These are phyloP conservation scores for Baccha elongata DNA, from an alignment of 2,888 invertebrate species.

Conservation along the genomic window DNA sequence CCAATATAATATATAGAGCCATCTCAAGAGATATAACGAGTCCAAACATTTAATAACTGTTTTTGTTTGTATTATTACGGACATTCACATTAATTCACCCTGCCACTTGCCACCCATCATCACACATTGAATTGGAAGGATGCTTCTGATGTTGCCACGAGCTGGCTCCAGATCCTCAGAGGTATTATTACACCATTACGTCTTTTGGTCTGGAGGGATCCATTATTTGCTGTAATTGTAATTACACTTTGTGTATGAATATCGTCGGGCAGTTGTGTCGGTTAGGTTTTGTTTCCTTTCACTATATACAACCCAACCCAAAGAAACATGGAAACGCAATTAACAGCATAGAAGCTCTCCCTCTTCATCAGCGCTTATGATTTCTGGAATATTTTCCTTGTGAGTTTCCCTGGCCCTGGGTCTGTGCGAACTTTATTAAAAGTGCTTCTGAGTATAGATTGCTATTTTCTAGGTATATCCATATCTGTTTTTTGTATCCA, in stretches of 20 bases:
- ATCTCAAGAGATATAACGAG: background rate
- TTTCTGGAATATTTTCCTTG: constrained; percentile 31
- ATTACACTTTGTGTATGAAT: constrained; percentile 62
- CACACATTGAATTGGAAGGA: constrained; percentile 10
- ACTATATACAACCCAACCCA: constrained; percentile 7
- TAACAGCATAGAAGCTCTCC: constrained; percentile 44
- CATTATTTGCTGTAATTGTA: constrained; percentile 66
- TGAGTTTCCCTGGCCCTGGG: background rate
- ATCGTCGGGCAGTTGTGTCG: constrained; percentile 41
- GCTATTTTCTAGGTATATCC: constrained; percentile 7
- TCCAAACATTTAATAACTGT: constrained; percentile 9
- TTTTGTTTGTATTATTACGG: background rate
- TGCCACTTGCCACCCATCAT: constrained; percentile 23
- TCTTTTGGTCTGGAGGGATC: constrained; percentile 70
- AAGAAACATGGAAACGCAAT: constrained; percentile 68
- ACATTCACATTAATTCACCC: constrained; percentile 8
- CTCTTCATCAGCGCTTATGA: constrained; percentile 10
- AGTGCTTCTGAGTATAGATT: constrained; percentile 13
- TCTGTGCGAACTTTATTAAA: constrained; percentile 5
- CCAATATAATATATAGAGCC: background rate
- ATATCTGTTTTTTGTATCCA: too few species aligned
- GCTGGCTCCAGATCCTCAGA: constrained; percentile 65
- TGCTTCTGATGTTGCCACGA: constrained; percentile 19
- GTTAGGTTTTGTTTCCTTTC: constrained; percentile 38
- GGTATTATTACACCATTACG: constrained; percentile 76